Conservation (phyloP, 2,113 vertebrate species). For the Callaeas wilsoni region DNA sequence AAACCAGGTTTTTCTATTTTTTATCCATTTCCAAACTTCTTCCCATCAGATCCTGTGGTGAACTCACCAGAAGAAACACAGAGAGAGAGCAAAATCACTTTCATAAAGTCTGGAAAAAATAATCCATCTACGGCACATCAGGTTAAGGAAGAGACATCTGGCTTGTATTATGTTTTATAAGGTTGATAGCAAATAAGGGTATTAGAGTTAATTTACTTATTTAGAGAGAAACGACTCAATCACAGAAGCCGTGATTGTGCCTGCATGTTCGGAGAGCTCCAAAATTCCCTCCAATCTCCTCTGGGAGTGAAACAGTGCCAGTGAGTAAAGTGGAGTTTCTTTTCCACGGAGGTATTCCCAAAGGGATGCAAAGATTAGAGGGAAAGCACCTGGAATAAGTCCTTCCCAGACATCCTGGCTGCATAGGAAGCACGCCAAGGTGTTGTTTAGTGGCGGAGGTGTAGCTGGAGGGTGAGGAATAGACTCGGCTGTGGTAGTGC, state of each 20-base stretch:
- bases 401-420: constrained; percentile 33
- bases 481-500: background rate
- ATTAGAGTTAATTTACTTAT: constrained; percentile 96
- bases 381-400: background rate
- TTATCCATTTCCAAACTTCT: background rate
- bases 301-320: background rate
- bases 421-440: background rate
- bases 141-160: constrained; percentile 81
- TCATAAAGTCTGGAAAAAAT: constrained; percentile 5
- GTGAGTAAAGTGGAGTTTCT: background rate
- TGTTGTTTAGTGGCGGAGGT: background rate
- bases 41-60: background rate
- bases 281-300: constrained; percentile 61
- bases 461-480: background rate
- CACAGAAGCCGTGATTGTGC: constrained; percentile 86
- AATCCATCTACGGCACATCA: constrained; percentile 27
- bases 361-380: background rate
- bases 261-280: constrained; percentile 71
- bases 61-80: background rate
- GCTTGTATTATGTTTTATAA: constrained; percentile 83
- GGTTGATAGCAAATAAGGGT: constrained; percentile 89
- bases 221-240: constrained; percentile 81
- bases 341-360: constrained; percentile 3
- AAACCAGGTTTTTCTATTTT: background rate
- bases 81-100: background rate